Conservation (phyloP, 2,888 invertebrate species). For the Callosobruchus maculatus region DNA sequence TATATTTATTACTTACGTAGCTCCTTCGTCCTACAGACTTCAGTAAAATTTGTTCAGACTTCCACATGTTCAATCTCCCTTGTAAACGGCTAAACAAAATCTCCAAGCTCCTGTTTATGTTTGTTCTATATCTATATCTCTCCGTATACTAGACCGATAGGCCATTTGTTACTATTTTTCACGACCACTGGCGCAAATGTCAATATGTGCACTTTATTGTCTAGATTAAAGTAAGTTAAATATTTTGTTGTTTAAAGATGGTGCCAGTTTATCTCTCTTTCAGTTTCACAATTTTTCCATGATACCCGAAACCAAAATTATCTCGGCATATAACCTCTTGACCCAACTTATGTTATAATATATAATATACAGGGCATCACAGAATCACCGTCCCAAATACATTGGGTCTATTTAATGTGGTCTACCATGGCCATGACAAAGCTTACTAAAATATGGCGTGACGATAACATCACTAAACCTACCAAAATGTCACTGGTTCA, state of each 20-base stretch:
- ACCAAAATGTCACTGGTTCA: no score
- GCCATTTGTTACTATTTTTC: neutral
- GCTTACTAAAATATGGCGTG: no score
- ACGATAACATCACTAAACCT: no score
- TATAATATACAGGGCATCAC: neutral
- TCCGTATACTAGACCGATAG: neutral
- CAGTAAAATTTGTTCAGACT: neutral
- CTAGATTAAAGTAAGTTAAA: neutral
- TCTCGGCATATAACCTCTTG: neutral
- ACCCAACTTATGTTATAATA: neutral
- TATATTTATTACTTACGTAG: neutral
- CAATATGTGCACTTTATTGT: neutral
- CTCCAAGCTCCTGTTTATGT: neutral
- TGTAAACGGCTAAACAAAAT: neutral
- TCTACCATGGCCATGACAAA: no score
- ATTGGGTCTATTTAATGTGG: no score
- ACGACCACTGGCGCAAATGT: neutral
- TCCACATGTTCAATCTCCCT: neutral
- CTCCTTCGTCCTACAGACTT: neutral
- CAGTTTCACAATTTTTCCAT: neutral
- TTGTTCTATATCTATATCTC: neutral
- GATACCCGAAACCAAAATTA: neutral
- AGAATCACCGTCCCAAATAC: neutral
- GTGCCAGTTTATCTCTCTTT: neutral
- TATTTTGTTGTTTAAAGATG: neutral